Evolutionary conservation across 2,888 invertebrate genomes (phyloP).

Genomic region (Apodemia zela): DNA sequence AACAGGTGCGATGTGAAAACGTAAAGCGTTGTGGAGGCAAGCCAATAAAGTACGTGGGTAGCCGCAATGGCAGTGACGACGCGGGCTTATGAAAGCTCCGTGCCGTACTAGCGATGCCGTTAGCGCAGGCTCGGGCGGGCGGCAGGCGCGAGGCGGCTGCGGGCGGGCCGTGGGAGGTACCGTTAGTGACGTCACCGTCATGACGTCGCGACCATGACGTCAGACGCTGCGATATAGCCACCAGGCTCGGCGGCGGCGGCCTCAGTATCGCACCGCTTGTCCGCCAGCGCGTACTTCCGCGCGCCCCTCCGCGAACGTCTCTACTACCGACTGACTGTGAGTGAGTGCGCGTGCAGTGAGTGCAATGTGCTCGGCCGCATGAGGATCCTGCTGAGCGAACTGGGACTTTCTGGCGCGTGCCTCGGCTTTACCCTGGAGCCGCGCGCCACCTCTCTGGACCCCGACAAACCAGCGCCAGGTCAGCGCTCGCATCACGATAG

Average conservation of each 20-base stretch:
- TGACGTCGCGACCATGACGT: slow-evolving; percentile 76
- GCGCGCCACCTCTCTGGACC: slow-evolving; percentile 71
- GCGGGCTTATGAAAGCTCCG: slow-evolving; percentile 67
- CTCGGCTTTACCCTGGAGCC: slow-evolving; percentile 78
- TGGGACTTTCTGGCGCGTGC: slow-evolving; percentile 79
- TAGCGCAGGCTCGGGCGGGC: slow-evolving; percentile 79
- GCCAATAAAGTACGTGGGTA: slow-evolving; percentile 21
- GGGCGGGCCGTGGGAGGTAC: slow-evolving; percentile 79
- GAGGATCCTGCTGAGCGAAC: slow-evolving; percentile 80
- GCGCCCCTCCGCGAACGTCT: slow-evolving; percentile 58
- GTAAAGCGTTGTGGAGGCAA: slow-evolving; percentile 27
- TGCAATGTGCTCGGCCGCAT: slow-evolving; percentile 78
- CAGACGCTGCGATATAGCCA: slow-evolving; percentile 77
- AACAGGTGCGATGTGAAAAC: slow-evolving; percentile 3
- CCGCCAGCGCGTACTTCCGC: slow-evolving; percentile 63
- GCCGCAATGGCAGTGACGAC: slow-evolving; percentile 41
- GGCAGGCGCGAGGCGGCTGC: slow-evolving; percentile 58
- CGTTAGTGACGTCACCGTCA: slow-evolving; percentile 74
- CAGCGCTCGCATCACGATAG: slow-evolving; percentile 73
- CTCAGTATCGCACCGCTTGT: slow-evolving; percentile 80
- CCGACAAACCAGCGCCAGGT: slow-evolving; percentile 77
- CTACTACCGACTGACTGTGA: slow-evolving; percentile 59
- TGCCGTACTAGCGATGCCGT: slow-evolving; percentile 75
- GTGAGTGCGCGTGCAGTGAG: slow-evolving; percentile 78
- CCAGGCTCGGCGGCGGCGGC: slow-evolving; percentile 76